Evolutionary conservation across 92 coral and sea anemone genomes (phyloP).

Genomic region (Palythoa grandis): DNA sequence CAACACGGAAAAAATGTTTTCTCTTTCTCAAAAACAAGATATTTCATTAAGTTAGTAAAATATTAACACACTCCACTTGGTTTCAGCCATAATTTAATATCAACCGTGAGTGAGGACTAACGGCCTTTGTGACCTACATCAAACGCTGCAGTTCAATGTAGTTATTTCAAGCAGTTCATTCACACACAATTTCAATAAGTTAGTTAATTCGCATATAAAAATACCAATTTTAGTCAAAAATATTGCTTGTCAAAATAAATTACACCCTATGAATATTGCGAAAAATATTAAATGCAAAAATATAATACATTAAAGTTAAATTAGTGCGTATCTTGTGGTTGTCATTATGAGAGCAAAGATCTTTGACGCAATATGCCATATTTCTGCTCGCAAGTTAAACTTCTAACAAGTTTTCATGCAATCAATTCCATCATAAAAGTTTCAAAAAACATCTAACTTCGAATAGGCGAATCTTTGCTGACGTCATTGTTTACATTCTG

Average conservation of each 20-base stretch:
- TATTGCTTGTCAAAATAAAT: constrained; percentile 28
- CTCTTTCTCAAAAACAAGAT: too few species aligned
- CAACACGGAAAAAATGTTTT: too few species aligned
- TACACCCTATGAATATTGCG: constrained; percentile 34
- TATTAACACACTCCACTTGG: background rate
- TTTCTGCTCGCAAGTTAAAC: background rate
- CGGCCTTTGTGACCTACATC: background rate
- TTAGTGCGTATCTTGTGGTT: background rate
- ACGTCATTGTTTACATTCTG: too few species aligned
- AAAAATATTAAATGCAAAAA: constrained; percentile 14
- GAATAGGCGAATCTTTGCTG: too few species aligned
- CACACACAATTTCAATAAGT: constrained; percentile 37
- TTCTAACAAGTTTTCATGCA: background rate
- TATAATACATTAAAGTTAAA: constrained; percentile 25
- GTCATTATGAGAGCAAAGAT: background rate
- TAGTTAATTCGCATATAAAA: constrained; percentile 42
- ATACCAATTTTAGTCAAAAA: constrained; percentile 26
- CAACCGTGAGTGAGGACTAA: background rate
- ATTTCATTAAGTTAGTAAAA: background rate
- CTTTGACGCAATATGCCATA: background rate
- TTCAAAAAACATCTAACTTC: too few species aligned
- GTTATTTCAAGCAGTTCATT: background rate
- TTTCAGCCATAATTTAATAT: background rate
- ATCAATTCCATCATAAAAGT: background rate
- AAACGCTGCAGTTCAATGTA: background rate